Percentiles rank a stretch among this genome's conserved stretches.
These are phyloP conservation scores for Drosophila parabipectinata DNA, from an alignment of 1,140 invertebrate genomes.

Conservation along the genomic window DNA sequence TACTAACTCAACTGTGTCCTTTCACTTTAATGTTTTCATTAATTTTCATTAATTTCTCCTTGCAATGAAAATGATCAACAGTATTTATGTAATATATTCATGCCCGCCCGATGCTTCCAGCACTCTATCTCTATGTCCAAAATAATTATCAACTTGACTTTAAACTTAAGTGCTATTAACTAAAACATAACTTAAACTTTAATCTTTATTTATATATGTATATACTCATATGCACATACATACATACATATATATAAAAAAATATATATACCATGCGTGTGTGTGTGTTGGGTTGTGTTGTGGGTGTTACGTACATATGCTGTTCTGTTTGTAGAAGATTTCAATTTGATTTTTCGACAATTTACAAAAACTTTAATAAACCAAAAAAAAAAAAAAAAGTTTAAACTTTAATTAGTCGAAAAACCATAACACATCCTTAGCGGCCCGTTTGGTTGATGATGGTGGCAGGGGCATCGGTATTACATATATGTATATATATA, in stretches of 20 bases:
- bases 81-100: constrained; percentile 5
- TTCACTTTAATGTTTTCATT: not conserved
- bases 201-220: constrained; percentile 1
- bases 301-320: constrained; percentile 40
- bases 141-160: constrained; percentile 21
- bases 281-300: constrained; percentile 6
- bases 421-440: not conserved
- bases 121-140: not conserved
- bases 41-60: not conserved
- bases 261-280: not conserved
- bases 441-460: constrained; percentile 12
- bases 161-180: constrained; percentile 32
- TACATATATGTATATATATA: not conserved
- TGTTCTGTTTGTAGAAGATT: constrained; percentile 15
- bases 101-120: not conserved
- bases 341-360: not conserved
- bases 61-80: constrained; percentile 32
- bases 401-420: not conserved
- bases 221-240: not conserved
- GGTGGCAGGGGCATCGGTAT: constrained; percentile 2
- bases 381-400: constrained; percentile 5
- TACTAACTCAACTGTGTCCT: constrained; percentile 13
- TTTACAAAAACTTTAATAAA: not conserved
- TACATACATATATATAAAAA: not conserved
- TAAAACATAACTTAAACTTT: constrained; percentile 34